A percentile compares a stretch with the other conserved stretches of the same genome.
phyloP scores from a whole-genome alignment of 2,113 vertebrate species.

The Microtus montanus region DNA sequence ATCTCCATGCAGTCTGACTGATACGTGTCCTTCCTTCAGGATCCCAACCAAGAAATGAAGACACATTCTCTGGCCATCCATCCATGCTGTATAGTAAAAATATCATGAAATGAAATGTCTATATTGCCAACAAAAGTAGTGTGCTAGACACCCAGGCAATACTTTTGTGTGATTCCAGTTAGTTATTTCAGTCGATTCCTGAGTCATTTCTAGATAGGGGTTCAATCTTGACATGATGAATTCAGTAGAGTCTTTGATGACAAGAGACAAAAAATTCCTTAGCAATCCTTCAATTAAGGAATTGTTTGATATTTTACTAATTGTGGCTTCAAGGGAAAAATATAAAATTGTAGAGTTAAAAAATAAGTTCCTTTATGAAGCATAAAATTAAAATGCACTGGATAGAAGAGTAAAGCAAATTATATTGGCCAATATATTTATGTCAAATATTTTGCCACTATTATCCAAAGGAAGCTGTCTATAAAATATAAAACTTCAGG shows the following conservation, averaged over 20 bases:
- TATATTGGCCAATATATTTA: not conserved
- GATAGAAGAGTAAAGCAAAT: not conserved
- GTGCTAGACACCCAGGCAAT: not conserved
- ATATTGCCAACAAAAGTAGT: not conserved
- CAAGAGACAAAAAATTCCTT: not conserved
- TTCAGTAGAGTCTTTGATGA: not conserved
- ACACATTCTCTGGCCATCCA: not conserved
- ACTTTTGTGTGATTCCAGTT: not conserved
- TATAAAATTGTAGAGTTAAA: not conserved
- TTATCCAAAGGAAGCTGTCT: not conserved
- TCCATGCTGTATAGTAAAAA: not conserved
- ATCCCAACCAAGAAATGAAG: not conserved
- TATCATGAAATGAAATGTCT: not conserved
- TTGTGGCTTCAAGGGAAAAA: slow-evolving; percentile 18
- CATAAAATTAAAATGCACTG: not conserved
- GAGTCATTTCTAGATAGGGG: not conserved
- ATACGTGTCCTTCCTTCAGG: not conserved
- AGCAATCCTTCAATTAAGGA: not conserved
- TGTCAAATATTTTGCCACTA: not conserved
- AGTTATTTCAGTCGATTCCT: not conserved
- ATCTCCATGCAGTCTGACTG: not conserved
- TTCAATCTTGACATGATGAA: not conserved
- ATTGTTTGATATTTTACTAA: not conserved
- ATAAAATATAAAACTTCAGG: not conserved
- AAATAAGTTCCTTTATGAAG: not conserved